Conservation (phyloP, 2,888 invertebrate species). For the Xestia sexstrigata region DNA sequence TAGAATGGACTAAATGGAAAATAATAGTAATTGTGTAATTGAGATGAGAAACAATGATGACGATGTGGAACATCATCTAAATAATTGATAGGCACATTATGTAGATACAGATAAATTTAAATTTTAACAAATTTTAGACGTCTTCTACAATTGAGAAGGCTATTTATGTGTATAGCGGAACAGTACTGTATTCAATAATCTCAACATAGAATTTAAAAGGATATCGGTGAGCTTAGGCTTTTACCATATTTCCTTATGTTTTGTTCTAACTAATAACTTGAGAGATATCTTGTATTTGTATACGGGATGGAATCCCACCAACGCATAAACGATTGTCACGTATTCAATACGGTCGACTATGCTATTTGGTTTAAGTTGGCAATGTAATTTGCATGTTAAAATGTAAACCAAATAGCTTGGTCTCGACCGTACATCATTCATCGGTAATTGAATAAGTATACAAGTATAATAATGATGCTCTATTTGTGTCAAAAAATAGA, state of each 20-base stretch:
- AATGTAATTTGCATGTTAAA: too few species aligned
- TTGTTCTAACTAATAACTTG: neutral
- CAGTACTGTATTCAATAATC: too few species aligned
- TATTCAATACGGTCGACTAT: too few species aligned
- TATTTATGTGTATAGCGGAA: neutral
- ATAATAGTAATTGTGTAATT: neutral
- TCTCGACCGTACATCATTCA: too few species aligned
- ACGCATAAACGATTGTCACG: too few species aligned
- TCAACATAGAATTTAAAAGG: neutral
- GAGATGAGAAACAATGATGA: neutral
- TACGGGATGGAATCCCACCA: too few species aligned
- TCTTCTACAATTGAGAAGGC: neutral
- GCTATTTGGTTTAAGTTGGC: too few species aligned
- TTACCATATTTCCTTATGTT: neutral
- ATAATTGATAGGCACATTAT: neutral
- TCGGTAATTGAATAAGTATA: too few species aligned
- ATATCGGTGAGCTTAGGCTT: neutral
- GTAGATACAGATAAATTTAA: neutral
- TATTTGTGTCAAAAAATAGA: too few species aligned
- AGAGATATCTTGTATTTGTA: too few species aligned
- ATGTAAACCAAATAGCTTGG: too few species aligned
- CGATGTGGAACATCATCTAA: neutral
- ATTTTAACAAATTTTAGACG: neutral
- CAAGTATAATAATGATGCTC: too few species aligned
- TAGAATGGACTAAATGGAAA: neutral